Base-by-base conservation (phyloP, 2,888 invertebrate species). In the Polietes domitor region DNA sequence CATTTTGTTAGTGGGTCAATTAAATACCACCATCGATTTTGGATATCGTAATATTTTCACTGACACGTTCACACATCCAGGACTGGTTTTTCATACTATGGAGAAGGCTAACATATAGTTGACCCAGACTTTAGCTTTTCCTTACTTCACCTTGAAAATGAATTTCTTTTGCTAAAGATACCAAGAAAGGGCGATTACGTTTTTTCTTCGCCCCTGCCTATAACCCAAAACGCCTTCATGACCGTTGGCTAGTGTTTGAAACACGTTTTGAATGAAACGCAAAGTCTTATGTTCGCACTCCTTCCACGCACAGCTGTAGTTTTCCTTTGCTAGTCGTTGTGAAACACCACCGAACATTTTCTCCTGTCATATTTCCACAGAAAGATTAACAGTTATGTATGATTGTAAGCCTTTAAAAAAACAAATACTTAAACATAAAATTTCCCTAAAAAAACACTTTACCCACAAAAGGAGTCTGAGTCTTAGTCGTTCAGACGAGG, bases 341-440 rank as follows among this genome's bases (percentile, higher is more conserved):
- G n/a, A n/a, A n/a, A n/a, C n/a, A n/a, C 9, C 7, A 32, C 9
- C 32, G 28, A n/a, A 32, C 17, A n/a, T 24, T 76, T 84, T 65
- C 10, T 10, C 75, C 9, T 76, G 81, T 84, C 84, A 84, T 81
- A 24, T 32, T 84, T 84, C 84, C 12, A 0, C 0, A 6, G 68
- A 84, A 84, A 78, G 76, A 81, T 73, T 81, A 61, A 17, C 53
- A 73, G 68, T 41, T 65, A 37, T 75, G 19, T 50, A 68, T 78
- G 50, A 80, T 73, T 76, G 32, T 81, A 79, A 73, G 68, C 72
- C 77, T 68, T 76, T 17, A 84, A 76, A 72, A 72, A 84, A 73
- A 78, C 43, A 81, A 83, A 77, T 77, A 76, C 37, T 19, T 17
- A 73, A 73, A 50, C 37, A 76, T 65, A 70, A 61, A 61, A 81